phyloP scores from a whole-genome alignment of 92 coral and sea anemone genomes.

The Phenganax marumi region DNA sequence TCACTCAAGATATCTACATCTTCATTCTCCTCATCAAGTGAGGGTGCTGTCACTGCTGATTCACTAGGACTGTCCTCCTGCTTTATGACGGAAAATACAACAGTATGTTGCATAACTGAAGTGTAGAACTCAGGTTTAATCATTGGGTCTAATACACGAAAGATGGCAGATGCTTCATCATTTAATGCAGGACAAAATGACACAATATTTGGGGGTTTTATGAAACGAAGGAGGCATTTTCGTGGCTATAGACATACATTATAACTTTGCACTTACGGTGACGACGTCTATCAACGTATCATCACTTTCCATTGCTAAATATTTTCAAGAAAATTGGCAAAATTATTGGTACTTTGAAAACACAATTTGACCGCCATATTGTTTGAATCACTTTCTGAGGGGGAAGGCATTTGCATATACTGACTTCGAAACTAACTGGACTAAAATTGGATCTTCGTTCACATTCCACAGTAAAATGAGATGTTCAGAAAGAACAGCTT shows the following conservation, averaged over 20 bases:
- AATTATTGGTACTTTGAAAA: not conserved
- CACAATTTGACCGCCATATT: slow-evolving; percentile 32
- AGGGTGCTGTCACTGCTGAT: not conserved
- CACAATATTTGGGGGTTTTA: too few species aligned
- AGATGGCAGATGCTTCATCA: too few species aligned
- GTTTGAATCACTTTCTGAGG: not conserved
- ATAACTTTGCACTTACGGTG: slow-evolving; percentile 27
- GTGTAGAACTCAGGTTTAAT: too few species aligned
- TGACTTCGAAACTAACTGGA: too few species aligned
- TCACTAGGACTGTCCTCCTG: slow-evolving; percentile 10
- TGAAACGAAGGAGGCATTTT: not conserved
- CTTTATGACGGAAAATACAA: not conserved
- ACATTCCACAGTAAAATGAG: too few species aligned
- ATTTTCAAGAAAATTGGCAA: not conserved
- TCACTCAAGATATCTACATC: slow-evolving; percentile 29
- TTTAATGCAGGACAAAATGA: too few species aligned
- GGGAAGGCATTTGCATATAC: not conserved
- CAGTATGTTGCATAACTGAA: not conserved
- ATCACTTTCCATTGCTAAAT: slow-evolving; percentile 27
- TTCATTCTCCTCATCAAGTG: slow-evolving; percentile 9
- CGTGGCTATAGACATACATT: not conserved
- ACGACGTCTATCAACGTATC: slow-evolving; percentile 33
- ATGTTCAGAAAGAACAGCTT: too few species aligned
- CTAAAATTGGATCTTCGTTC: too few species aligned
- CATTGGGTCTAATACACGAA: too few species aligned